Evolutionary conservation across 64 coral and sea anemone genomes (phyloP).

Genomic region (Montipora capricornis): DNA sequence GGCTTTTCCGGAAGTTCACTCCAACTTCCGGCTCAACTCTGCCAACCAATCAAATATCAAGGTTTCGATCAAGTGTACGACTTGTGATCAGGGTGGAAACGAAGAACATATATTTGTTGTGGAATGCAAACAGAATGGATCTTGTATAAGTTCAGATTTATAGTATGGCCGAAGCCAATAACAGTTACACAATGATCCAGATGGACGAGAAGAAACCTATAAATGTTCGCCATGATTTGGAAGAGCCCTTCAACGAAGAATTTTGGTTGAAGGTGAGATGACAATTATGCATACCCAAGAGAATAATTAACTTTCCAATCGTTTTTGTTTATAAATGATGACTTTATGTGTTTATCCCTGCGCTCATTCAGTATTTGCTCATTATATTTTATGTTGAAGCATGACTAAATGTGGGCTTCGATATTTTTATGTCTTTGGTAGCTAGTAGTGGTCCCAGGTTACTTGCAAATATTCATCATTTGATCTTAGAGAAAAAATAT

Average conservation of each 20-base stretch:
- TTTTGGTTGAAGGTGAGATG: conserved; percentile 88
- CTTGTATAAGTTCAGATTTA: not conserved
- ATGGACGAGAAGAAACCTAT: conserved; percentile 63
- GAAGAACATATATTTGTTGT: too few relatives aligned
- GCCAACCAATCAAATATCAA: conserved; percentile 11
- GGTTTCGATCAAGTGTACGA: not conserved
- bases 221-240: conserved; percentile 47
- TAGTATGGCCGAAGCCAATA: conserved; percentile 45
- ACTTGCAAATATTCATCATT: too few relatives aligned
- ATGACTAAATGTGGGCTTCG: not conserved
- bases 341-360: not conserved
- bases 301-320: not conserved
- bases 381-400: not conserved
- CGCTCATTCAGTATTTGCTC: not conserved
- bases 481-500: too few relatives aligned
- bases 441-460: too few relatives aligned
- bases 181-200: conserved; percentile 47
- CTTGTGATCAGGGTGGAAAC: not conserved
- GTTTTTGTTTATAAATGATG: conserved; percentile 5
- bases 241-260: conserved; percentile 89
- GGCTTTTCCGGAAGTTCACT: too few relatives aligned
- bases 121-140: not conserved
- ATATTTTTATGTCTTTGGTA: not conserved
- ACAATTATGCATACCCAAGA: too few relatives aligned
- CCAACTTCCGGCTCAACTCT: not conserved